Evolutionary conservation across 2,888 invertebrate species (phyloP).

Genomic region (Nemoura dubitans): DNA sequence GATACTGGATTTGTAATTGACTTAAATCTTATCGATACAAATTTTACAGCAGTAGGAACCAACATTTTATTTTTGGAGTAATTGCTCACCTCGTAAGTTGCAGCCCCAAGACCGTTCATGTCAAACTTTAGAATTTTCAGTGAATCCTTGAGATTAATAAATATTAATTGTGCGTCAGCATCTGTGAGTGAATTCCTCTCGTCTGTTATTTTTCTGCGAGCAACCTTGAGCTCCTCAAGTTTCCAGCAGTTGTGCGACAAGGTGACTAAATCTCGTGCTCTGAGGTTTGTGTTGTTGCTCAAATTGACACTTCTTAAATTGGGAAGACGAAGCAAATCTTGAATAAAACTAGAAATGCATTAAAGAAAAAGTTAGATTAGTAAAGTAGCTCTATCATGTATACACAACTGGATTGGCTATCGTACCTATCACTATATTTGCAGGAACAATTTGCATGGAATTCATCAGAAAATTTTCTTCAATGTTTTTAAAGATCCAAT

Average conservation of each 20-base stretch:
- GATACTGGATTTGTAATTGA: no score
- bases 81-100: not conserved
- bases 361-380: not conserved
- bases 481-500: no score
- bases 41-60: not conserved
- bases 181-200: conserved; percentile 3
- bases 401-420: no score
- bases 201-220: not conserved
- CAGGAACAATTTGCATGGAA: no score
- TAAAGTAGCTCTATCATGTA: no score
- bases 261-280: not conserved
- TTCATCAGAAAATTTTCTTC: no score
- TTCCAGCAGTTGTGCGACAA: conserved; percentile 21
- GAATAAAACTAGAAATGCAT: not conserved
- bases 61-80: not conserved
- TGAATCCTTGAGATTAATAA: conserved; percentile 7
- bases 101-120: not conserved
- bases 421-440: no score
- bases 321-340: conserved; percentile 28
- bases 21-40: no score
- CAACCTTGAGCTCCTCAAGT: conserved; percentile 23
- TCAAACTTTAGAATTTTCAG: conserved; percentile 13
- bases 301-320: conserved; percentile 16
- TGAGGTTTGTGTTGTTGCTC: not conserved
- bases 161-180: conserved; percentile 22